Percentiles rank a stretch among this genome's conserved stretches.
Conservation (phyloP, 2,888 invertebrate genomes). For the Drosophila kanekoi region DNA sequence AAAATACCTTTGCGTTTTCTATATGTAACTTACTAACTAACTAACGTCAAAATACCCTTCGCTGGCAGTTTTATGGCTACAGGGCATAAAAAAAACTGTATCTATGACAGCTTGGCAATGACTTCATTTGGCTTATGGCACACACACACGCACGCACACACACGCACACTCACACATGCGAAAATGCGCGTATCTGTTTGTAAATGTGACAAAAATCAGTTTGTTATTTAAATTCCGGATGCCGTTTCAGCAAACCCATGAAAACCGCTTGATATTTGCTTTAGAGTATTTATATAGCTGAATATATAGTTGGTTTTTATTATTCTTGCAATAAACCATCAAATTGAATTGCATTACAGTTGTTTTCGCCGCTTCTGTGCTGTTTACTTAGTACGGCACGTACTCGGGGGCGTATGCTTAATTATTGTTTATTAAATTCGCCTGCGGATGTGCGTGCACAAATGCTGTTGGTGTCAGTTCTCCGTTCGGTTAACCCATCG, state of each 20-base stretch:
- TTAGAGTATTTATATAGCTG: constrained; percentile 4
- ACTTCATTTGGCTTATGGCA: constrained; percentile 58
- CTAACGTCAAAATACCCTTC: background rate
- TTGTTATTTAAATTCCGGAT: constrained; percentile 36
- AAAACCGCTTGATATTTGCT: constrained; percentile 20
- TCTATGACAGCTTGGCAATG: constrained; percentile 58
- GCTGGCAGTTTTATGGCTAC: constrained; percentile 1
- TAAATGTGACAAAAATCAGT: constrained; percentile 51
- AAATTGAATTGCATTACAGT: constrained; percentile 44
- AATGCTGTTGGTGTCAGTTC: constrained; percentile 1
- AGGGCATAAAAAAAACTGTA: constrained; percentile 10
- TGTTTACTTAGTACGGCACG: constrained; percentile 1
- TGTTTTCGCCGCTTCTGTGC: background rate
- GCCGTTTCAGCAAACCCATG: constrained; percentile 36
- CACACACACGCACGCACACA: background rate
- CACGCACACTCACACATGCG: constrained; percentile 1
- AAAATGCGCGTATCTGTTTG: constrained; percentile 2
- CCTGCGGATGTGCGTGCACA: background rate
- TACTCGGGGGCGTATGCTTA: constrained; percentile 30
- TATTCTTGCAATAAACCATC: constrained; percentile 11
- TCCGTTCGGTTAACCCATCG: constrained; percentile 8
- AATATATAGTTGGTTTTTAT: constrained; percentile 12
- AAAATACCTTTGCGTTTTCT: too few species aligned
- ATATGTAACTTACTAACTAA: too few species aligned
- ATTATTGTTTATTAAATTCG: constrained; percentile 37